phyloP scores from a whole-genome alignment of 2,797 vertebrate genomes.

The Sebastes umbrosus region DNA sequence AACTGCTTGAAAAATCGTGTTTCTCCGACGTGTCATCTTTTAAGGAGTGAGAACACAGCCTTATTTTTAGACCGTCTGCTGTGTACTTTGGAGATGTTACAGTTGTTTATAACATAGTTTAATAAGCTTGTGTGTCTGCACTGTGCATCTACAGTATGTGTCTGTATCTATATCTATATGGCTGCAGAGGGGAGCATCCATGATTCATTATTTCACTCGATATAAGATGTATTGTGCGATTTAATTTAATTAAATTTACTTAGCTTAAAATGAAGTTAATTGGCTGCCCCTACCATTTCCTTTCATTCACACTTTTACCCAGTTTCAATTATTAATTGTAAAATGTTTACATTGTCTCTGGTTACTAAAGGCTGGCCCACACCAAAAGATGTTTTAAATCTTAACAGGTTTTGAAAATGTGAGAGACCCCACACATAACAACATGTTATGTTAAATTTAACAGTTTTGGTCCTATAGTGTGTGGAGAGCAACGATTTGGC shows the following conservation, averaged over 20 bases:
- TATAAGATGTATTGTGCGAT: background rate
- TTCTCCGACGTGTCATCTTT: background rate
- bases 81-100: background rate
- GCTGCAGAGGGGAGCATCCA: background rate
- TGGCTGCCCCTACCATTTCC: background rate
- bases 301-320: background rate
- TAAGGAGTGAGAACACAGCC: background rate
- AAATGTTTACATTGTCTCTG: background rate
- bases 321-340: background rate
- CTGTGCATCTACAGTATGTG: background rate
- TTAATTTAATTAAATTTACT: background rate
- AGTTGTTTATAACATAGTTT: background rate
- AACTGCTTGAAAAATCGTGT: slow-evolving; percentile 10
- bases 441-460: no score
- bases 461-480: no score
- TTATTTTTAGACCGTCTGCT: background rate
- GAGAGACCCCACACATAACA: no score
- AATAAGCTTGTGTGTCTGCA: background rate
- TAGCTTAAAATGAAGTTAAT: background rate
- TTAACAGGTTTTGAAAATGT: no score
- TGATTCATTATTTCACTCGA: background rate
- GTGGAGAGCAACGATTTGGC: no score
- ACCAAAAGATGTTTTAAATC: no score
- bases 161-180: background rate
- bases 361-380: background rate